These are phyloP conservation scores for Orussus abietinus DNA, from an alignment of 1,140 invertebrate species.

Conservation along the genomic window DNA sequence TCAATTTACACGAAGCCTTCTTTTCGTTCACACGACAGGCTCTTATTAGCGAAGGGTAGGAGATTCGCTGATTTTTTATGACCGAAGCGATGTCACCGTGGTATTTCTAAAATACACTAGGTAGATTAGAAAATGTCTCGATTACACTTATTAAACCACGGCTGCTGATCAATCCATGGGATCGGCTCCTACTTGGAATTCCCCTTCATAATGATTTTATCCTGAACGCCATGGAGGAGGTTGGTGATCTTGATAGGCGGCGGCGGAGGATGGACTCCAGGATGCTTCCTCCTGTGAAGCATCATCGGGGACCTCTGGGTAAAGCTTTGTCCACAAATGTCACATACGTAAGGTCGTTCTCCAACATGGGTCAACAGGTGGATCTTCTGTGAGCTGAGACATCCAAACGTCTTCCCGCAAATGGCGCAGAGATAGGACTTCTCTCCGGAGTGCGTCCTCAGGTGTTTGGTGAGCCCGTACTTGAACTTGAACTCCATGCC, in stretches of 20 bases:
- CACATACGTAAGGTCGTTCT: slow-evolving; percentile 55
- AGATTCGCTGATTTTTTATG: too few relatives aligned
- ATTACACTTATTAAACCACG: too few relatives aligned
- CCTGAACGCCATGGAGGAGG: slow-evolving; percentile 39
- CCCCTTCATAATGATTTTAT: slow-evolving; percentile 39
- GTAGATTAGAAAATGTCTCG: too few relatives aligned
- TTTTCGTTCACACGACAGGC: too few relatives aligned
- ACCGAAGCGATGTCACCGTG: too few relatives aligned
- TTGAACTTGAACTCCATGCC: slow-evolving; percentile 61
- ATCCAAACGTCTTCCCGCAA: slow-evolving; percentile 60
- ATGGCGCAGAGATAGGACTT: slow-evolving; percentile 61
- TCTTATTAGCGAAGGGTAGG: too few relatives aligned
- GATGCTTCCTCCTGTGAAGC: slow-evolving; percentile 53
- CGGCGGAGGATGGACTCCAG: slow-evolving; percentile 50
- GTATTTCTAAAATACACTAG: too few relatives aligned
- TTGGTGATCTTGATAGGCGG: slow-evolving; percentile 44
- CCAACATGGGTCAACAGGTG: slow-evolving; percentile 53
- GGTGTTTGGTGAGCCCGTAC: slow-evolving; percentile 60
- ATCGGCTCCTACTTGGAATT: slow-evolving; percentile 19
- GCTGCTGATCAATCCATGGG: too few relatives aligned
- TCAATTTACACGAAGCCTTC: too few relatives aligned
- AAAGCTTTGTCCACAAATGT: slow-evolving; percentile 52
- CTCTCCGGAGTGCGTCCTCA: slow-evolving; percentile 63
- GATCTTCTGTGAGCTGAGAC: slow-evolving; percentile 46
- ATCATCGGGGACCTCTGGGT: slow-evolving; percentile 52